Base-by-base conservation (phyloP, 2,797 vertebrate genomes). In the Helarctos malayanus region DNA sequence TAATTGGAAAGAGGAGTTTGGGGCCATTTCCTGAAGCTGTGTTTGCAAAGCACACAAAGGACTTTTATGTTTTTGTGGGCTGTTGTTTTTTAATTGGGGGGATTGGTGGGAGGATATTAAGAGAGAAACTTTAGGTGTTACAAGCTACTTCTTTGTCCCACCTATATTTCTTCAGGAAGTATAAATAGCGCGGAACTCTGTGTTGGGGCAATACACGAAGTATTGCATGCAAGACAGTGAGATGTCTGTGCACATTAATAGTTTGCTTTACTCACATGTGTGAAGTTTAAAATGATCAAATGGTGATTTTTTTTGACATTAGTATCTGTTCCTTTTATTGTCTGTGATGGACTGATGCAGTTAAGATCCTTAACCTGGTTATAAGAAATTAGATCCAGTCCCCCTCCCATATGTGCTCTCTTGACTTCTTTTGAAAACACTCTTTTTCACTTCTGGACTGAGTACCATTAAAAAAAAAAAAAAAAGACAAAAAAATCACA, bases 261-360 rank as follows among this genome's bases (percentile, higher is more conserved):
- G 23, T 90, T 91, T 83, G 29, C 15, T 94, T 78, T 90, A 65
- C 52, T 89, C 81, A 57, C 12, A n/a, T 80, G 29, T 52, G 23
- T 85, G 68, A 90, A 54, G 54, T 73, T 85, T 81, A 84, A 93
- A 65, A 75, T 59, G 25, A 69, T 82, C 54, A 90, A 90, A 75
- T 47, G 69, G 14, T 61, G 23, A 29, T 13, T 35, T 71, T 87
- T 61, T 41, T 13, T 12, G 18, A 57, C 75, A 57, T 68, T 18
- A 21, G 11, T 83, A 32, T 78, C 57, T 45, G 8, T 65, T 91
- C n/a, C 52, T 89, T 89, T 76, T 57, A n/a, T 69, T 63, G 18
- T 95, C 71, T 93, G 18, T 15, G 10, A 27, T 45, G 45, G 47
- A 87, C 68, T 65, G 21, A 27, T 56, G 63, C 3, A 59, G 32